Evolutionary conservation across 2,888 invertebrate genomes (phyloP), one percentile per base, ranked within the genome.

Genomic region (Campoplex nolae): DNA sequence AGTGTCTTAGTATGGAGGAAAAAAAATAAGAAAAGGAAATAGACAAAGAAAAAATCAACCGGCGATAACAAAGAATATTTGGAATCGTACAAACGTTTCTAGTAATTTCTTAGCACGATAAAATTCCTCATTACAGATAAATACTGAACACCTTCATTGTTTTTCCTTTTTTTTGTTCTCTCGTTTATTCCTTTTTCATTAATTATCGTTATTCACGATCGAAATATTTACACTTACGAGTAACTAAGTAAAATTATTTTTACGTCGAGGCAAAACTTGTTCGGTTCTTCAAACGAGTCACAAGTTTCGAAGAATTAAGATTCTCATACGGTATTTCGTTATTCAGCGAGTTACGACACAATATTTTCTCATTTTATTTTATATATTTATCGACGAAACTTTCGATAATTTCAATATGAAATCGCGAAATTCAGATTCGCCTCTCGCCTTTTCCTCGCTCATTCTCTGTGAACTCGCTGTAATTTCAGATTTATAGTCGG

Each of bases 71-170:
- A 65, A 83, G 67, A 76, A 87, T 76, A 83, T 70, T 85, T 71
- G 45, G 42, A 87, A 75, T 84, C 82, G 75, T 84, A 81, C 74
- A 84, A 84, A 86, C 76, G 68, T 67, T 51, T 45, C 51, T 42
- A 75, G 54, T 68, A 48, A 42, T 83, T 75, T 67, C 73, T 58
- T 45, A 73, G 84, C 58, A 51, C 81, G 74, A 78, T 84, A 80
- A 87, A 86, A 86, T 78, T 62, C 67, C 74, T 81, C 74, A 81
- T 81, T 88, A 76, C 45, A 67, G 88, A 87, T 88, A 83, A 87
- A 88, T 45, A 86, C 77, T 77, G 74, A 83, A 86, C 77, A 83
- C 74, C 85, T 85, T 80, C 67, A 48, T 32, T 42, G 62, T 45
- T 65, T 70, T 75, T 56, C 62, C 58, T 70, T 54, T 78, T 42